Evolutionary conservation across 2,888 invertebrate species (phyloP).

Genomic region (Magallana nippona): DNA sequence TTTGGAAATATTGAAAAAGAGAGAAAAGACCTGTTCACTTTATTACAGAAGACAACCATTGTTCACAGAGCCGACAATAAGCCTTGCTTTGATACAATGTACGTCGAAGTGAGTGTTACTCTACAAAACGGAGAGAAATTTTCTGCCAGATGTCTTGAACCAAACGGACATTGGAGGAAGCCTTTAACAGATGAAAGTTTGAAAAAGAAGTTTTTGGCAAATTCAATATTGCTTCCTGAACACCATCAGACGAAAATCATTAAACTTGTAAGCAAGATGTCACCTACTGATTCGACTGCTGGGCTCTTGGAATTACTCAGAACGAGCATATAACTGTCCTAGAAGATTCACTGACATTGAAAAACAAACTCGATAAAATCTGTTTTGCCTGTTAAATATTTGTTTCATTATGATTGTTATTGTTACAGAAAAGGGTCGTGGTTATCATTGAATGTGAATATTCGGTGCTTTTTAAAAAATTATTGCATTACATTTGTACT

Average conservation of each 20-base stretch:
- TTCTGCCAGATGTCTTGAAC: slow-evolving; percentile 60
- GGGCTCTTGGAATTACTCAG: too few relatives aligned
- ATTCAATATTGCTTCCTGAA: slow-evolving; percentile 52
- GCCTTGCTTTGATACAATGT: slow-evolving; percentile 69
- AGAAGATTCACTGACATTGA: too few relatives aligned
- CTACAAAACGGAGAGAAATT: slow-evolving; percentile 55
- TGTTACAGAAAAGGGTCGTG: too few relatives aligned
- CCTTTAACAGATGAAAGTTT: slow-evolving; percentile 64
- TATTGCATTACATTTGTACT: too few relatives aligned
- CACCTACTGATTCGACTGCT: background rate
- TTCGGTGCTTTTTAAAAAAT: too few relatives aligned
- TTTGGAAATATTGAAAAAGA: slow-evolving; percentile 47
- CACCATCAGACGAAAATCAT: slow-evolving; percentile 38
- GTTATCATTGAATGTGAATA: too few relatives aligned
- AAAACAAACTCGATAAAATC: too few relatives aligned
- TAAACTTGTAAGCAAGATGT: slow-evolving; percentile 44
- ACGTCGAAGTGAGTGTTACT: slow-evolving; percentile 60
- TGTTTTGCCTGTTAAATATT: too few relatives aligned
- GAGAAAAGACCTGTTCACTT: slow-evolving; percentile 52
- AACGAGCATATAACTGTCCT: too few relatives aligned
- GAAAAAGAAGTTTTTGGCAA: slow-evolving; percentile 62
- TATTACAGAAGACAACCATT: slow-evolving; percentile 60
- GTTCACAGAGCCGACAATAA: slow-evolving; percentile 59
- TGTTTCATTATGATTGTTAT: too few relatives aligned
- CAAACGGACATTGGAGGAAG: slow-evolving; percentile 70